Evolutionary conservation across 2,888 invertebrate genomes (phyloP).

Genomic region (Anorthoa munda): DNA sequence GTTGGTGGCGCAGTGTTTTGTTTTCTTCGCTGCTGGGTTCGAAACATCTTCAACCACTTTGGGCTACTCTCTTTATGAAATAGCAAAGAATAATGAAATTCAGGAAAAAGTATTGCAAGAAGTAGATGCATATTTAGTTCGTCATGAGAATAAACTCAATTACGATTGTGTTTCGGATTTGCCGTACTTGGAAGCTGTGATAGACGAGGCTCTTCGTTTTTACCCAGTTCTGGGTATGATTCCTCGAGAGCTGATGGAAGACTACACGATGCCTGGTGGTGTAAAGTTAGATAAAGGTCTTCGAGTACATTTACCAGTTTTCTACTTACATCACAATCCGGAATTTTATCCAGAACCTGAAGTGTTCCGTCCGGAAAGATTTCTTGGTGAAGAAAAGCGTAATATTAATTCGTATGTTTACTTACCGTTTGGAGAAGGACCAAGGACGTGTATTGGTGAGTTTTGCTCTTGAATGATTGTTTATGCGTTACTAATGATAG

Average conservation of each 20-base stretch:
- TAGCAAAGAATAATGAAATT: conserved; percentile 57
- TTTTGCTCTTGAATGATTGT: background rate
- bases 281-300: conserved; percentile 68
- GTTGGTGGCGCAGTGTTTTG: conserved; percentile 61
- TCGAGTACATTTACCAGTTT: conserved; percentile 73
- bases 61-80: conserved; percentile 54
- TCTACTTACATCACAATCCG: conserved; percentile 72
- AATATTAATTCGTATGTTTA: conserved; percentile 71
- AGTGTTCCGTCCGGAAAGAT: conserved; percentile 74
- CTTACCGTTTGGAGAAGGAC: conserved; percentile 77
- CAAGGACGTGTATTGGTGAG: conserved; percentile 75
- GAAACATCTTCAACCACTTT: conserved; percentile 63
- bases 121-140: conserved; percentile 52
- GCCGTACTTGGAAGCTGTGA: conserved; percentile 73
- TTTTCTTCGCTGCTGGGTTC: conserved; percentile 65
- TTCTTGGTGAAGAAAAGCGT: conserved; percentile 68
- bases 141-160: conserved; percentile 54
- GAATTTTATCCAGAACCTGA: conserved; percentile 74
- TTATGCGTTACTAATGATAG: no score
- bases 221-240: conserved; percentile 74
- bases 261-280: conserved; percentile 73
- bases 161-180: conserved; percentile 67
- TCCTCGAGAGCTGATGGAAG: conserved; percentile 72
- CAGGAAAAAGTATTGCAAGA: conserved; percentile 52
- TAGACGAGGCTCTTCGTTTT: conserved; percentile 72